Evolutionary conservation across 2,113 vertebrate species (phyloP).

Genomic region (Phocoena sinus): DNA sequence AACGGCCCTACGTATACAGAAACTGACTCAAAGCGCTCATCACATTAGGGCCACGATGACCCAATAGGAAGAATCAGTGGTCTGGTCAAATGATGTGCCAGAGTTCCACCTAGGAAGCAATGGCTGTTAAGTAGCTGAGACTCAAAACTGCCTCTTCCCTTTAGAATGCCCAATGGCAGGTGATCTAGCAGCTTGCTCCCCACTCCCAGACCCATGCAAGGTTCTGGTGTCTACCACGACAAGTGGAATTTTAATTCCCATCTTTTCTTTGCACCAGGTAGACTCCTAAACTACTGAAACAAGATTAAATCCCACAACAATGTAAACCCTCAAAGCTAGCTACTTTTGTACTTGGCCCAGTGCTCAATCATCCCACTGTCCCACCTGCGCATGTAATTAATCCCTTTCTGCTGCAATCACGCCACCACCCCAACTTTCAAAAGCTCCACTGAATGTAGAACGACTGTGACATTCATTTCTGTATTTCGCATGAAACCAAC

Average conservation of each 20-base stretch:
- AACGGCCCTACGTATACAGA: not conserved
- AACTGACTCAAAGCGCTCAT: not conserved
- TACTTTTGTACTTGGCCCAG: not conserved
- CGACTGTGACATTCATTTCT: slow-evolving; percentile 11
- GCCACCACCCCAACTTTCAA: not conserved
- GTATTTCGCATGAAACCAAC: slow-evolving; percentile 19
- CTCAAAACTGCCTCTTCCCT: not conserved
- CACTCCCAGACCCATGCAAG: not conserved
- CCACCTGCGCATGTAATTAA: not conserved
- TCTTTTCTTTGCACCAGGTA: not conserved
- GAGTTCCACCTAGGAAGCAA: not conserved
- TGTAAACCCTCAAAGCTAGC: not conserved
- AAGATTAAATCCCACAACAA: not conserved
- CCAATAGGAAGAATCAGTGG: not conserved
- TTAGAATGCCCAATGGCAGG: not conserved
- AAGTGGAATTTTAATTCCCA: not conserved
- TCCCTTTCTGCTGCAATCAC: not conserved
- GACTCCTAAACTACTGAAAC: not conserved
- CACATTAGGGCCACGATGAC: not conserved
- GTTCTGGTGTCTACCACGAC: not conserved
- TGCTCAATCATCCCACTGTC: not conserved
- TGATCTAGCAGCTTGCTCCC: not conserved
- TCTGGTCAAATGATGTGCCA: not conserved
- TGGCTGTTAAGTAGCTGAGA: not conserved
- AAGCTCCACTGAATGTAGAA: not conserved